Evolutionary conservation across 64 coral and sea anemone species (phyloP).

Genomic region (Astreopora myriophthalma): DNA sequence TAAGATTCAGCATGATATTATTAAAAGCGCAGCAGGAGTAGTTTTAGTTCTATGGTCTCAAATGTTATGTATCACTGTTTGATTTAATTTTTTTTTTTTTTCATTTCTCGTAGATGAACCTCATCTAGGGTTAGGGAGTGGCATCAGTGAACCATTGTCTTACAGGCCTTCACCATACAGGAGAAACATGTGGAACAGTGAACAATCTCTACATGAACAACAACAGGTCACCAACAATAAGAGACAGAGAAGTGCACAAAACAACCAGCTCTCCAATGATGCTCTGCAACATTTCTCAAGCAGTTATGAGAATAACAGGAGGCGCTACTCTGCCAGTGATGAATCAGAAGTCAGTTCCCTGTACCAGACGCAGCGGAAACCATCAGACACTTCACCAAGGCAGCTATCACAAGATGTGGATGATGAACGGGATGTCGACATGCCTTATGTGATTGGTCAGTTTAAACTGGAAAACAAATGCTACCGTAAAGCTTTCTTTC

Average conservation of each 20-base stretch:
- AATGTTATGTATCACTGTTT: neutral
- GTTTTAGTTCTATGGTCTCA: neutral
- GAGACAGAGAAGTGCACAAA: neutral
- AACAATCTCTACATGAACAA: neutral
- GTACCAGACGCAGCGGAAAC: neutral
- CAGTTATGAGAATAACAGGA: slow-evolving; percentile 8
- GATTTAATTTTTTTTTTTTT: neutral
- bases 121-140: neutral
- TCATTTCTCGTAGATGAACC: neutral
- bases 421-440: slow-evolving; percentile 69
- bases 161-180: neutral
- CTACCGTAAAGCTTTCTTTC: slow-evolving; percentile 33
- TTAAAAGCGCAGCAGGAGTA: too few relatives aligned
- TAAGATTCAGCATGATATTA: too few relatives aligned
- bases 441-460: slow-evolving; percentile 83
- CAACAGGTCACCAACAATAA: neutral
- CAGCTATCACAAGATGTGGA: slow-evolving; percentile 47
- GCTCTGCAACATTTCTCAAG: neutral
- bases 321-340: slow-evolving; percentile 42
- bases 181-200: neutral
- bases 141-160: neutral
- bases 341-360: slow-evolving; percentile 23
- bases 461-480: slow-evolving; percentile 42
- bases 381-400: slow-evolving; percentile 1
- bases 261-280: neutral